These are phyloP conservation scores for Zeus faber DNA, from an alignment of 2,113 vertebrate genomes.

Conservation along the genomic window DNA sequence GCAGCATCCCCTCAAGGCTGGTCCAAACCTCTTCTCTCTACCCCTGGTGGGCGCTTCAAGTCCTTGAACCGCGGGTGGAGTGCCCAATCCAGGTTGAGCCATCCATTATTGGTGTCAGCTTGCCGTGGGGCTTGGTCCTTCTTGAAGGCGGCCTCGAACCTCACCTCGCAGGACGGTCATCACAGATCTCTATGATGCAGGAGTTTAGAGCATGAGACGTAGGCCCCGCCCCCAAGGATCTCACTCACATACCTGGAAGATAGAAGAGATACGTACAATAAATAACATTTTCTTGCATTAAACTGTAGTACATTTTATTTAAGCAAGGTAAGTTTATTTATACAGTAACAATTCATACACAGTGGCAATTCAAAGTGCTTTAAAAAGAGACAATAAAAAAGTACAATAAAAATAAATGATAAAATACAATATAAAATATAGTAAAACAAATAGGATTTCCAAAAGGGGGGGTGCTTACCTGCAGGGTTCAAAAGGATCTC, in stretches of 20 bases:
- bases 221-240: not conserved
- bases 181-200: not conserved
- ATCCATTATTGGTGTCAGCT: slow-evolving; percentile 11
- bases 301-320: no score
- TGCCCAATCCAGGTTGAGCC: slow-evolving; percentile 11
- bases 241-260: not conserved
- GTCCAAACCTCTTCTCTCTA: slow-evolving; percentile 14
- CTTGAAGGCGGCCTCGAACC: not conserved
- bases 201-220: not conserved
- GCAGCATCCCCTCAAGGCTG: not conserved
- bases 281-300: no score
- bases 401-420: no score
- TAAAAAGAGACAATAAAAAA: no score
- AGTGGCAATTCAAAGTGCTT: no score
- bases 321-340: no score
- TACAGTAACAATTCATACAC: no score
- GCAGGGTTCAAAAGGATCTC: no score
- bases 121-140: slow-evolving; percentile 11
- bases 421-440: no score
- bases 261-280: no score
- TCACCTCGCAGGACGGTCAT: slow-evolving; percentile 5
- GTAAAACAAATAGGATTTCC: no score
- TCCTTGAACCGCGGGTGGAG: slow-evolving; percentile 15
- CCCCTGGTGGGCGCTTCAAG: slow-evolving; percentile 8
- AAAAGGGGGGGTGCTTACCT: no score